Evolutionary conservation across 92 coral and sea anemone genomes (phyloP).

Genomic region (Zoanthus sansibaricus): DNA sequence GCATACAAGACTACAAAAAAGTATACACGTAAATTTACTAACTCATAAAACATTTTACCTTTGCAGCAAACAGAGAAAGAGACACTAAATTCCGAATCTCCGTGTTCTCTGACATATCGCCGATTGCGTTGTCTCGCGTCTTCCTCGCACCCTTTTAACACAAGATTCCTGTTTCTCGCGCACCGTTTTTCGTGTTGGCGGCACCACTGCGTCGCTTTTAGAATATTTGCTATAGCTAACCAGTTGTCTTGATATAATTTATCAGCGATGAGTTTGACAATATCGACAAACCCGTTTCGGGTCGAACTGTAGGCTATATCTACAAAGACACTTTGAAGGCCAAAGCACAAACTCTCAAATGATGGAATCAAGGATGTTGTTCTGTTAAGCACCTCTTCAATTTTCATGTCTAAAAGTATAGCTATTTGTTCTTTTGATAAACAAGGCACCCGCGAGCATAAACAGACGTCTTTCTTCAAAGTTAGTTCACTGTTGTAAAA

Average conservation of each 20-base stretch:
- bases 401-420: slow-evolving; percentile 30
- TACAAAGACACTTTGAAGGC: slow-evolving; percentile 22
- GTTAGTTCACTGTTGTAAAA: not conserved
- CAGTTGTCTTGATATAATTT: not conserved
- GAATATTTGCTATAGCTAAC: slow-evolving; percentile 1
- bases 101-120: slow-evolving; percentile 6
- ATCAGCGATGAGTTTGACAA: slow-evolving; percentile 9
- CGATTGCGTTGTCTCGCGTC: not conserved
- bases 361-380: slow-evolving; percentile 18
- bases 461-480: slow-evolving; percentile 16
- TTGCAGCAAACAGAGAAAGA: not conserved
- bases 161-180: slow-evolving; percentile 19
- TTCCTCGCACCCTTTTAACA: slow-evolving; percentile 12
- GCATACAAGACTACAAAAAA: too few species aligned
- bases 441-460: slow-evolving; percentile 35
- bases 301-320: slow-evolving; percentile 27
- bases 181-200: slow-evolving; percentile 28
- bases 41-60: slow-evolving; percentile 17
- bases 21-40: not conserved
- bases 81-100: slow-evolving; percentile 5
- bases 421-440: slow-evolving; percentile 34
- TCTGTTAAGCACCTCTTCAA: slow-evolving; percentile 9
- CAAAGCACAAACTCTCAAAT: slow-evolving; percentile 22
- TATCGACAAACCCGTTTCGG: not conserved
- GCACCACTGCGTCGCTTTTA: slow-evolving; percentile 13